A percentile compares a stretch with the other conserved stretches of the same genome.
These are phyloP conservation scores for Trogon melanurus DNA, from an alignment of 2,113 vertebrate genomes.

Conservation along the genomic window DNA sequence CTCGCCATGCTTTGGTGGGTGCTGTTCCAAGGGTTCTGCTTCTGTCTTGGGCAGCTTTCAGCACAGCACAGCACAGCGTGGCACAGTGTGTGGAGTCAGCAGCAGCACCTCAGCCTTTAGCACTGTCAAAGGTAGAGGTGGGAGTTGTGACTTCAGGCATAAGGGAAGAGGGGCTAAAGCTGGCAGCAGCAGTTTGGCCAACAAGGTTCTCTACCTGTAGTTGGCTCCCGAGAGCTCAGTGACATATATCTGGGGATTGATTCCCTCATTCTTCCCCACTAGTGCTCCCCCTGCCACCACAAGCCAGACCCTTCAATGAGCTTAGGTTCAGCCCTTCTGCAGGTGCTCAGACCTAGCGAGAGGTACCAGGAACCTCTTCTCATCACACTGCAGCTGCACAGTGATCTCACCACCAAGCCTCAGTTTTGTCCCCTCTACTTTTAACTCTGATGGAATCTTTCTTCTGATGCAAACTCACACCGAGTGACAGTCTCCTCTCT, in stretches of 20 bases:
- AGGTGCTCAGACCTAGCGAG: neutral
- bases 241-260: neutral
- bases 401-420: neutral
- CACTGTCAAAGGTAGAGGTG: neutral
- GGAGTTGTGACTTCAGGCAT: neutral
- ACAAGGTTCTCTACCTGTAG: neutral
- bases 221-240: neutral
- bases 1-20: conserved; percentile 12
- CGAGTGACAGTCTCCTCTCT: neutral
- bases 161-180: neutral
- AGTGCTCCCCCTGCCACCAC: neutral
- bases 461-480: neutral
- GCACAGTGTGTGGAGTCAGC: neutral
- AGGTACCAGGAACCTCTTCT: neutral
- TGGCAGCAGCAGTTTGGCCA: neutral
- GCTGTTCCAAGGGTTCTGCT: conserved; percentile 43
- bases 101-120: neutral
- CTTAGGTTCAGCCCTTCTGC: neutral
- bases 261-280: neutral
- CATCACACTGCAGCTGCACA: neutral
- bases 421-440: neutral
- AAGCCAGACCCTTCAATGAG: neutral
- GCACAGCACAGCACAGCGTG: neutral
- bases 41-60: conserved; percentile 5
- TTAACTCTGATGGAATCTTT: neutral